A percentile compares a stretch with the other conserved stretches of the same genome.
Evolutionary conservation across 2,888 invertebrate species (phyloP).

Genomic region (Leptinotarsa tumamoca): DNA sequence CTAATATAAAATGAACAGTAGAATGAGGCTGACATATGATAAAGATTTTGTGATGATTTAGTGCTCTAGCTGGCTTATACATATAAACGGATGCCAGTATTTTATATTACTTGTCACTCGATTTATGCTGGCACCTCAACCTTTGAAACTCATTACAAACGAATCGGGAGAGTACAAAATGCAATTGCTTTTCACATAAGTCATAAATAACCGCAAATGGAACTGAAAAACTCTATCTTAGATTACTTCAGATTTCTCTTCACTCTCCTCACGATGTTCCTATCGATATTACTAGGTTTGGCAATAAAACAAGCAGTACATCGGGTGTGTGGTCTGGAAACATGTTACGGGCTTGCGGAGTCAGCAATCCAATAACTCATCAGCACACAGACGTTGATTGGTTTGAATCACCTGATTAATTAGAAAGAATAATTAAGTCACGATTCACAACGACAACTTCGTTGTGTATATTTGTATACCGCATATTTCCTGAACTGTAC

Average conservation of each 20-base stretch:
- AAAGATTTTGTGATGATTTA: neutral
- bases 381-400: conserved; percentile 35
- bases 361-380: conserved; percentile 32
- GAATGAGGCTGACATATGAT: neutral
- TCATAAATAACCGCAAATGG: too few species aligned
- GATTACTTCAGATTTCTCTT: neutral
- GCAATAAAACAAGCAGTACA: conserved; percentile 20
- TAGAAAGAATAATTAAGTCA: conserved; percentile 46
- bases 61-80: neutral
- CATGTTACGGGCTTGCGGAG: conserved; percentile 32
- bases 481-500: conserved; percentile 38
- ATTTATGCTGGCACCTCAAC: too few species aligned
- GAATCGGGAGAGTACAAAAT: too few species aligned
- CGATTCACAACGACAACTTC: conserved; percentile 41
- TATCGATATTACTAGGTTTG: conserved; percentile 5
- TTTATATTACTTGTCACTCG: neutral
- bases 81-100: neutral
- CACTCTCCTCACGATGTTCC: neutral
- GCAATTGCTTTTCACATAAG: too few species aligned
- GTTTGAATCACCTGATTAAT: conserved; percentile 45
- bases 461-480: conserved; percentile 29
- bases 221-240: neutral
- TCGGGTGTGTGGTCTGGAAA: conserved; percentile 29
- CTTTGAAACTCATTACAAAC: too few species aligned
- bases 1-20: neutral